Base-by-base conservation (phyloP, 2,797 vertebrate genomes). In the Podarcis siculus region DNA sequence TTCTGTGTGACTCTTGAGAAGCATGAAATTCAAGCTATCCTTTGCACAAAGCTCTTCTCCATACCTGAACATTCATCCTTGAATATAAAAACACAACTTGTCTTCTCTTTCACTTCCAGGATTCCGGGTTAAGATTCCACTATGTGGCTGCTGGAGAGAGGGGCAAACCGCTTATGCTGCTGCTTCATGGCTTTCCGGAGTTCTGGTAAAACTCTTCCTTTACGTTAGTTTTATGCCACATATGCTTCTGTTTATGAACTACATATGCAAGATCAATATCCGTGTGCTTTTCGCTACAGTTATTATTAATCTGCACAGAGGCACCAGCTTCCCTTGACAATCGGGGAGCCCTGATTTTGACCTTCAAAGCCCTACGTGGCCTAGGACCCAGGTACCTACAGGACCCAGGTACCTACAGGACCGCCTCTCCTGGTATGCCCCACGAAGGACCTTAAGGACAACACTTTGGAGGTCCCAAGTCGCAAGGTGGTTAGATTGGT, bases 101-200 rank as follows among this genome's bases (percentile, higher is more conserved):
- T 90, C 72, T 93, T 94, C 25, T 79, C 27, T 76, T 95, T 94
- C 89, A 4, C 0, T 90, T 94, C 81, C 89, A 99, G 99, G 99
- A 99, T 95, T 99, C 99, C 0, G 99, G 99, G 83, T 96, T 99
- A 92, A 97, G 99, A 95, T 99, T 99, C 95, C 99, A 99, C 95
- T 99, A 99, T 96, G 98, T 99, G 72, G 99, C 98, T 88, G 98
- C 98, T 1, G 99, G 99, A 92, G 99, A 99, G 94, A 96, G 99
- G 95, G 98, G 99, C 77, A 99, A 99, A 96, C 99, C 99, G 4
- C 98, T 99, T 90, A 99, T 99, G 98, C 95, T 99, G 90, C 98
- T 99, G 91, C 96, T 99, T 90, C 99, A 99, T 37, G 99, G 99
- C 93, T 99, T 99, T 96, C 99, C 99, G 61, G 99, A 99, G 96